Evolutionary conservation across 2,888 invertebrate genomes (phyloP).

Genomic region (Diloba caeruleocephala): DNA sequence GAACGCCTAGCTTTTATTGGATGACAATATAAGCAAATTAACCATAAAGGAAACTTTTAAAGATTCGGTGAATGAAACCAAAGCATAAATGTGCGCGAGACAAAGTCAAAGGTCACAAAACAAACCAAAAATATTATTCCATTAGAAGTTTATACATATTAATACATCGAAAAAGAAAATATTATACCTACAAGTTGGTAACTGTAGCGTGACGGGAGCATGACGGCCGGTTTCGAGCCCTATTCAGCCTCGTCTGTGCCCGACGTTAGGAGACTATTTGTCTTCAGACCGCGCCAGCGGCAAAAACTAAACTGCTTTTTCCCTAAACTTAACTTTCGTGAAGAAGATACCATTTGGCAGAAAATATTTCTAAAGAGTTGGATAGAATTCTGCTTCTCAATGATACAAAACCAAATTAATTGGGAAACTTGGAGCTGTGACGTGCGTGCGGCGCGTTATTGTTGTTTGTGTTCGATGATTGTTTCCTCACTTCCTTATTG

Average conservation of each 20-base stretch:
- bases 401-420: constrained; percentile 55
- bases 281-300: constrained; percentile 52
- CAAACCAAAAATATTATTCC: constrained; percentile 15
- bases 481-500: constrained; percentile 55
- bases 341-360: constrained; percentile 54
- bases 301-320: constrained; percentile 63
- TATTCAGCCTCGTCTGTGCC: constrained; percentile 48
- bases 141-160: constrained; percentile 10
- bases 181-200: constrained; percentile 7
- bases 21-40: constrained; percentile 6
- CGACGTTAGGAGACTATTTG: constrained; percentile 63
- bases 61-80: constrained; percentile 37
- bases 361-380: constrained; percentile 49
- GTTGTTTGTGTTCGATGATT: constrained; percentile 53
- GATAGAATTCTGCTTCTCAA: constrained; percentile 28
- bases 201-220: constrained; percentile 15
- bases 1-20: constrained; percentile 23
- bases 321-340: constrained; percentile 54
- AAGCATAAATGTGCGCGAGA: constrained; percentile 18
- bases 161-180: constrained; percentile 1
- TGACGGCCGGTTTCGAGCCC: constrained; percentile 32
- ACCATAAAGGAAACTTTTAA: constrained; percentile 37
- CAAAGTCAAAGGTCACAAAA: constrained; percentile 21
- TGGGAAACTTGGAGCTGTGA: constrained; percentile 50
- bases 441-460: constrained; percentile 37